phyloP scores from a whole-genome alignment of 2,113 vertebrate genomes.

The Thomomys bottae region DNA sequence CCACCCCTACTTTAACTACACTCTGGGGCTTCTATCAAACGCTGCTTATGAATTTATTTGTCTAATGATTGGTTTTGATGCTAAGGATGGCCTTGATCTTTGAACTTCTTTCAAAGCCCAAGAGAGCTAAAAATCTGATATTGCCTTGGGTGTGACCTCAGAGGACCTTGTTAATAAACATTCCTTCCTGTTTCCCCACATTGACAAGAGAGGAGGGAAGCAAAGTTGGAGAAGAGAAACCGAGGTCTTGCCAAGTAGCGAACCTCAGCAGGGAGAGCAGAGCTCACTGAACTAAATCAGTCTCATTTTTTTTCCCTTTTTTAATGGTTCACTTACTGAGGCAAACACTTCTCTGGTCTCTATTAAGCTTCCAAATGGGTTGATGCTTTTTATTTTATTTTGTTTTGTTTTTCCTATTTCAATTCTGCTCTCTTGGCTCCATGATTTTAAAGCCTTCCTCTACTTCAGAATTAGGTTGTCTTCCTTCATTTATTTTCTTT shows the following conservation, averaged over 20 bases:
- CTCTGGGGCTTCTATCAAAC: neutral
- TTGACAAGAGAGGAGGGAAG: constrained; percentile 47
- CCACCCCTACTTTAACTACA: neutral
- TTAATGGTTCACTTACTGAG: constrained; percentile 15
- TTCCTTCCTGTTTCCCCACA: constrained; percentile 69
- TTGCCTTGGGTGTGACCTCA: constrained; percentile 56
- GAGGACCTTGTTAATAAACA: constrained; percentile 58
- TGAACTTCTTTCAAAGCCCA: constrained; percentile 41
- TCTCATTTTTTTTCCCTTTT: constrained; percentile 49
- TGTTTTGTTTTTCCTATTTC: constrained; percentile 20
- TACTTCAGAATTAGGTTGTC: neutral
- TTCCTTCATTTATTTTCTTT: neutral
- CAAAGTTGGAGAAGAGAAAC: neutral
- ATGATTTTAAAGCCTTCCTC: constrained; percentile 13
- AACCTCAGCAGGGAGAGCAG: neutral
- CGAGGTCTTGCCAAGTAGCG: neutral
- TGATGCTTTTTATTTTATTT: neutral
- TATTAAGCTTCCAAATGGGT: neutral
- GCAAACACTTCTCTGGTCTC: constrained; percentile 22
- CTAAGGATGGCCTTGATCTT: constrained; percentile 38
- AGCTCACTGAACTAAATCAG: constrained; percentile 38
- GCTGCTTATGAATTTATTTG: neutral
- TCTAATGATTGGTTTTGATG: constrained; percentile 11
- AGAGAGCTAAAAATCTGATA: constrained; percentile 54
- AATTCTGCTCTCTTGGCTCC: constrained; percentile 3